Evolutionary conservation across 53 echinoderm and acorn worm species (phyloP), one percentile per base, ranked within the genome.

Genomic region (Echinarachnius parma): DNA sequence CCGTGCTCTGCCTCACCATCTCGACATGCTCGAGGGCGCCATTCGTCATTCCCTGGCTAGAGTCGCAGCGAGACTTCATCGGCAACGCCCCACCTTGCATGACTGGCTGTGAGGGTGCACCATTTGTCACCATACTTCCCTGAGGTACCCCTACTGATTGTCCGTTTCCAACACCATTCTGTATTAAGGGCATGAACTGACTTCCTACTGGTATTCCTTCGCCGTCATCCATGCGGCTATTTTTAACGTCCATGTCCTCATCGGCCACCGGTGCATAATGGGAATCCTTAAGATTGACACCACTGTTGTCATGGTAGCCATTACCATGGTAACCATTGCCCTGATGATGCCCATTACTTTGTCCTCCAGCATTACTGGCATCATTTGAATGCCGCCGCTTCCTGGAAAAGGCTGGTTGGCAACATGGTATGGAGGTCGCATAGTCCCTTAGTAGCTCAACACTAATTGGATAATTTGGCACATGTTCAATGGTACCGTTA

Each of bases 1-100:
- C 78, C 54, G 25, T 26, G 30, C 64, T 69, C 23, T 61, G 70
- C 10, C 58, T 21, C 9, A 84, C 78, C 32, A 60, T 78, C 11
- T 61, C 48, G 22, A 31, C 46, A 52, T 84, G 84, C 30, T 84
- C 84, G 34, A 66, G 21, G 1, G 50, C 74, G 52, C 68, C 68
- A 23, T 50, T 68, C 11, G 68, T 32, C 68, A 68, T 68, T 2
- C n/a, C 29, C 28, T 68, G 33, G 27, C 28, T 34, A 9, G 9
- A 20, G 50, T 21, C 34, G 29, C 23, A 29, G 10, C 16, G 28
- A 26, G 28, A 22, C 23, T 34, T 68, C 2, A 3, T 21, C 21
- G 64, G 64, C 5, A 19, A 25, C 48, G 28, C 18, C n/a, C n/a
- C n/a, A n/a, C n/a, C n/a, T n/a, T n/a, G n/a, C n/a, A n/a, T n/a